A percentile compares a stretch with the other conserved stretches of the same genome.
Evolutionary conservation across 2,113 vertebrate species (phyloP).

Genomic region (Casuarius casuarius): DNA sequence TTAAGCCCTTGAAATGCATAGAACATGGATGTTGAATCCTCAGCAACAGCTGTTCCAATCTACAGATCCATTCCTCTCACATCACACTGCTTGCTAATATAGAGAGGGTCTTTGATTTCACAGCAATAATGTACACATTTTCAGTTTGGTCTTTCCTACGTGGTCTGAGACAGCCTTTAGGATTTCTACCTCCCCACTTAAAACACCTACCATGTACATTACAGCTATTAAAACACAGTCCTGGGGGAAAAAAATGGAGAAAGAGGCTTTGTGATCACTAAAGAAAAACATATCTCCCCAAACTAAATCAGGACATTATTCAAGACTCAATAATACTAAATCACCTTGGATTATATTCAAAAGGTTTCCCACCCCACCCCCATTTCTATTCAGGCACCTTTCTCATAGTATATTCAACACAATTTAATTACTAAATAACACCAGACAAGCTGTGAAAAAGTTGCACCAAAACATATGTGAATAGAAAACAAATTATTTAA

Average conservation of each 20-base stretch:
- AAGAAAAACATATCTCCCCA: background rate
- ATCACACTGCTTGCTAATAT: background rate
- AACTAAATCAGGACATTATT: background rate
- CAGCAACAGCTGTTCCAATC: background rate
- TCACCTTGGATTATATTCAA: background rate
- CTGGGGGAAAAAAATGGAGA: background rate
- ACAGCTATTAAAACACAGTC: background rate
- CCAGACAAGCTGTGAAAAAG: background rate
- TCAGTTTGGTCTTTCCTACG: background rate
- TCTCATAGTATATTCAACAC: background rate
- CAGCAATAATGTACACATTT: background rate
- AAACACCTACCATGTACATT: rapidly evolving
- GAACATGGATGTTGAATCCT: background rate
- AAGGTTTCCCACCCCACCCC: background rate
- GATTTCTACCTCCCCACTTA: background rate
- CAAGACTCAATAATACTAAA: background rate
- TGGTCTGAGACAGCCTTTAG: background rate
- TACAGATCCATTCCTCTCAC: background rate
- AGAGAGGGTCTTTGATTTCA: background rate
- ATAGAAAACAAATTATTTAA: background rate
- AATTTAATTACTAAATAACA: background rate
- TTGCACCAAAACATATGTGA: background rate
- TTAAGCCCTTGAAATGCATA: background rate
- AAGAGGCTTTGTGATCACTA: background rate
- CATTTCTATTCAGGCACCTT: background rate